Base-by-base conservation (phyloP, 2,888 invertebrate genomes). In the Entomobrya proxima region DNA sequence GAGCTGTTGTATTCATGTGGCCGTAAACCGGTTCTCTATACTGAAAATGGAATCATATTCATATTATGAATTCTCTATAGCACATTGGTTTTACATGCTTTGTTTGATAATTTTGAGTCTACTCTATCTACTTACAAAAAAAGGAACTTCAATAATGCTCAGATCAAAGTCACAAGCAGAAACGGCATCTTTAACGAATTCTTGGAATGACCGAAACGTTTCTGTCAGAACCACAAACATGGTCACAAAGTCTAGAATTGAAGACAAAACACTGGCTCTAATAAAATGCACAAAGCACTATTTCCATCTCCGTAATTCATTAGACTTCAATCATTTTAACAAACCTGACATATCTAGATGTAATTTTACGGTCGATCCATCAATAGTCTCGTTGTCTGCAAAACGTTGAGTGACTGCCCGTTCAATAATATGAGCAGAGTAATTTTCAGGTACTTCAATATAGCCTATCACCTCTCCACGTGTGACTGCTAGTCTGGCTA, bases 11-110 rank as follows among this genome's bases (percentile, higher is more conserved):
- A 5, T 81, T 50, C 24, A 64, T 24, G 13, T 27, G 15, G 6
- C 81, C 81, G 32, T 61, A 81, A 11, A 81, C 81, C n/a, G 81
- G 81, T 18, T 81, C 74, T 32, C 61, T 81, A 24, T 61, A 81
- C 81, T 81, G 52, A 1, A 67, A 64, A 15, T 58, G 52, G 18
- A 50, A 32, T 21, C n/a, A n/a, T n/a, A n/a, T n/a, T n/a, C n/a
- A n/a, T n/a, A n/a, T n/a, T n/a, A n/a, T n/a, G n/a, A n/a, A n/a
- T n/a, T n/a, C n/a, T n/a, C n/a, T n/a, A n/a, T n/a, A n/a, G n/a
- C n/a, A n/a, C n/a, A n/a, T n/a, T n/a, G n/a, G n/a, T n/a, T n/a
- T n/a, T n/a, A n/a, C n/a, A n/a, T n/a, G n/a, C n/a, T n/a, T n/a
- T n/a, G n/a, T n/a, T n/a, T n/a, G n/a, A n/a, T n/a, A n/a, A n/a